Conservation (phyloP, 2,113 vertebrate genomes). For the Lagopus muta region DNA sequence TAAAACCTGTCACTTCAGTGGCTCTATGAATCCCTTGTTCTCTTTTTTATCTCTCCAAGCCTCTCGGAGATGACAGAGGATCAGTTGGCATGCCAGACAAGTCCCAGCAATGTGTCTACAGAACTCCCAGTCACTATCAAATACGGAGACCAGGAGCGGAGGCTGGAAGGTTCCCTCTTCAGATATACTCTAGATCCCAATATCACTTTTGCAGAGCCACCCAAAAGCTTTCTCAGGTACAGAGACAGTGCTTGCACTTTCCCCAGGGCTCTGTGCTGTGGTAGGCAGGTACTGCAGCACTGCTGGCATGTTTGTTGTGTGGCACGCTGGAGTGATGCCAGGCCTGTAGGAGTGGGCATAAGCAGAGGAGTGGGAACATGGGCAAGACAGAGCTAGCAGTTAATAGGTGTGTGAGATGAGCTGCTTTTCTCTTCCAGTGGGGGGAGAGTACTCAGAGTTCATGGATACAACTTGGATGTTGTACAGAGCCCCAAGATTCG, state of each 20-base stretch:
- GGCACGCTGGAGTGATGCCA: background rate
- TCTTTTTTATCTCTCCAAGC: constrained; percentile 64
- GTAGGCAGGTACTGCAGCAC: background rate
- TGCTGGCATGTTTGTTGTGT: background rate
- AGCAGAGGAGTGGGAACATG: background rate
- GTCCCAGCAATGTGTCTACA: constrained; percentile 80
- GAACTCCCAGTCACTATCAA: constrained; percentile 83
- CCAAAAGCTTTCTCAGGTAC: constrained; percentile 92
- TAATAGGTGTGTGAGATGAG: background rate
- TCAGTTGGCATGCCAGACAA: constrained; percentile 86
- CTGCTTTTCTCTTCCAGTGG: constrained; percentile 80
- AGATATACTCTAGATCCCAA: constrained; percentile 90
- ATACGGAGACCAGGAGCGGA: constrained; percentile 84
- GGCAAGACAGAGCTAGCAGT: background rate
- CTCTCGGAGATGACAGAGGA: constrained; percentile 81
- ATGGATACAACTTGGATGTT: constrained; percentile 91
- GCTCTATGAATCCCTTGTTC: background rate
- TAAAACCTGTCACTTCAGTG: background rate
- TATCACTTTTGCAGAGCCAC: constrained; percentile 85
- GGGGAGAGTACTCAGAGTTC: constrained; percentile 87
- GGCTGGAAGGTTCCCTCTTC: constrained; percentile 79
- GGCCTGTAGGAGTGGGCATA: background rate
- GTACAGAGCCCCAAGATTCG: constrained; percentile 91
- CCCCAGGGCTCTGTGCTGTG: background rate
- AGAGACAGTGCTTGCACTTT: background rate